Evolutionary conservation across 2,888 invertebrate genomes (phyloP), one percentile per base, ranked within the genome.

Genomic region (Arrhopalites spinosus): DNA sequence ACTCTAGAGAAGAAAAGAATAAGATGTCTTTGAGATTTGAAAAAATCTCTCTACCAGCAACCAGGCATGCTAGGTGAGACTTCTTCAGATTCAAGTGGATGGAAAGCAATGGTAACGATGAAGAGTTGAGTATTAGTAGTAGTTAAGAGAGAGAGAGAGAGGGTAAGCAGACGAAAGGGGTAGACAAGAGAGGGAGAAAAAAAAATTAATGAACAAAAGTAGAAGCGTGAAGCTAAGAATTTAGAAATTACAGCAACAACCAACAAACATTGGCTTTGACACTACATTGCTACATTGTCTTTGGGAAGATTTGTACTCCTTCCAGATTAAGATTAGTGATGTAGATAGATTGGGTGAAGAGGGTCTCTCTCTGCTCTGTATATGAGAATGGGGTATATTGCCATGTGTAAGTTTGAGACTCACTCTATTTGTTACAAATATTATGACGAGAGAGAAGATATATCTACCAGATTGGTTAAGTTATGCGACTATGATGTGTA

Each of bases 231-330:
- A 77, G 77, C 74, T 77, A 74, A 73, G 36, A 53, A 25, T 25
- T 50, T 59, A 59, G 75, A 63, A 71, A 75, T 64, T 70, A 75
- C 73, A 66, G 43, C 69, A 72, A 36, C 20, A 36, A 36, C 36
- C n/a, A 76, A 73, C 70, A 76, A 76, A 76, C 76, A 76, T 76
- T 76, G 69, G 64, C 76, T 76, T 76, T 76, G 74, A 74, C 77
- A 77, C 77, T 61, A 63, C 69, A 73, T 64, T 74, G 73, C 69
- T n/a, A n/a, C 64, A 63, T 30, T 73, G 56, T 61, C 47, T 61
- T 45, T 43, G 45, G 23, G 29, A 71, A 63, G 72, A 72, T 72
- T 63, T 72, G 72, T 70, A 63, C 70, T 27, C 36, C 70, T 29
- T 43, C 56, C 29, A 70, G 63, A 75, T 75, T 50, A 75, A 63